A percentile compares a stretch with the other conserved stretches of the same genome.
Conservation (phyloP, 2,113 vertebrate species). For the Pao palembangensis region DNA sequence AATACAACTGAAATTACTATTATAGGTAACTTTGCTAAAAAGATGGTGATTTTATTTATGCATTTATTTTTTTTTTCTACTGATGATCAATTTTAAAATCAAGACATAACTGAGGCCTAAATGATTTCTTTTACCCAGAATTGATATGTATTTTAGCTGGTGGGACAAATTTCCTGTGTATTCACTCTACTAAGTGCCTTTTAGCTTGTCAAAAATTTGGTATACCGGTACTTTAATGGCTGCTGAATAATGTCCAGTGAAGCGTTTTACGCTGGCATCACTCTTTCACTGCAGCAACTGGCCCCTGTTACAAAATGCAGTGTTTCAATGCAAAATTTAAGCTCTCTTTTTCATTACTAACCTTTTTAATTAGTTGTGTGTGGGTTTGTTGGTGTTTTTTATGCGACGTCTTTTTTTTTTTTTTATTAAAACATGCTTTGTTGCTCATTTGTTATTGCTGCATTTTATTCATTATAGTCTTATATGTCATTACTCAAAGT, state of each 20-base stretch:
- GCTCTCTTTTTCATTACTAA: neutral
- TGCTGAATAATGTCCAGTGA: no score
- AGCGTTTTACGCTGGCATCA: no score
- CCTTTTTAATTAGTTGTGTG: neutral
- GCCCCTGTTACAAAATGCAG: neutral
- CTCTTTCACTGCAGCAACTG: no score
- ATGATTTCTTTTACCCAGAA: no score
- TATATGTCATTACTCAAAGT: conserved; percentile 7
- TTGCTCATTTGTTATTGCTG: neutral
- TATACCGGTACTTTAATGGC: no score
- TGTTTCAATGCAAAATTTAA: neutral
- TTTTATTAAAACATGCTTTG: neutral
- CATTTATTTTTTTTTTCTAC: neutral
- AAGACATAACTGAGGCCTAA: neutral
- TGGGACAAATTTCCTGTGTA: no score
- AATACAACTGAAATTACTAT: no score
- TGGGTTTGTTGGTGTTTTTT: conserved; percentile 8
- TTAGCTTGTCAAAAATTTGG: no score
- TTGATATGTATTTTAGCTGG: no score
- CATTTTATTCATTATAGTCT: conserved; percentile 13
- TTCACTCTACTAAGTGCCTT: no score
- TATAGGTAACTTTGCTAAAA: neutral
- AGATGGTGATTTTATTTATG: neutral
- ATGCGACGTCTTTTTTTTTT: conserved; percentile 12
- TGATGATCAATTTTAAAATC: neutral